Evolutionary conservation across 2,888 invertebrate species (phyloP), one percentile per base, ranked within the genome.

Genomic region (Drosophila mimetica): DNA sequence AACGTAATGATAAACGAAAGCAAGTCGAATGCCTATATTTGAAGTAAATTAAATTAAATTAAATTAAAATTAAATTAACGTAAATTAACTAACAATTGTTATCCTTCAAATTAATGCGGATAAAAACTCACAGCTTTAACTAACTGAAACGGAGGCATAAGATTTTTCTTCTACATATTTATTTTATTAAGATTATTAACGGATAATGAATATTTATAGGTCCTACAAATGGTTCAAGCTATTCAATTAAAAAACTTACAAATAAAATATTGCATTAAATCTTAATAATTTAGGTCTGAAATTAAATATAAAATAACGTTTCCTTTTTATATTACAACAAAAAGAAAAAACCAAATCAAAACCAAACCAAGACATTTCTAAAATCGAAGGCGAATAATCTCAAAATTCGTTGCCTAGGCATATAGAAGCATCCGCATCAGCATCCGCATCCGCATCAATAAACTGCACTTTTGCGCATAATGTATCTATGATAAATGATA

Each of bases 41-140:
- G 46, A 71, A 63, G 64, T 78, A 60, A 63, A 74, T 55, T 59
- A 57, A 76, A 71, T 75, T 77, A 76, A 51, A 66, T 57, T 53
- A 60, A 66, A 69, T 61, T 57, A 71, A 72, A 22, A n/a, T 14
- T 54, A 55, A 67, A 77, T 55, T 64, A 60, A 59, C 41, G 47
- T 65, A 69, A 71, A 71, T 73, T 70, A 60, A 66, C 74, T 74
- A 74, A 75, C 47, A 86, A 88, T 84, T 81, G 87, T 88, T 84
- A 88, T 84, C 76, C 88, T 86, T 88, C 74, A 78, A 86, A 86
- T 80, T 86, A 80, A 83, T 80, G 89, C 88, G 88, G 84, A 86
- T 89, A 80, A 89, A 88, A 90, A 90, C 89, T 90, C 90, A 90
- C 89, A 89, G 89, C 89, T 89, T 89, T 89, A 89, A 89, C 85